These are phyloP conservation scores for Ia io DNA, from an alignment of 2,113 vertebrate genomes.

Conservation along the genomic window DNA sequence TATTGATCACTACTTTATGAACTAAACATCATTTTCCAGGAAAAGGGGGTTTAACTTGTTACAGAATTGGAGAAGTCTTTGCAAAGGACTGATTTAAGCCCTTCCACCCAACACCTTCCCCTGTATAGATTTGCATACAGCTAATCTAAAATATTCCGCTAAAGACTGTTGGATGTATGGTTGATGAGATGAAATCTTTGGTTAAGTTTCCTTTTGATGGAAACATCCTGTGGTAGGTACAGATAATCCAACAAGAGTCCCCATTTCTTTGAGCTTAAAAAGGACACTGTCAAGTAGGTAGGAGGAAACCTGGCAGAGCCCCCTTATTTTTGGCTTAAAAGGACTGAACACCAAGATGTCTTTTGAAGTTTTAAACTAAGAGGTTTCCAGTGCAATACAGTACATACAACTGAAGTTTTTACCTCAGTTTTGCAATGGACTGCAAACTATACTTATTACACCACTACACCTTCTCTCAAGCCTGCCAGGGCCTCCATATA, in stretches of 20 bases:
- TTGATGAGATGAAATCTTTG: conserved; percentile 87
- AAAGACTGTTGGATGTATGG: conserved; percentile 89
- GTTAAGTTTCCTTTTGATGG: conserved; percentile 87
- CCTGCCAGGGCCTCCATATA: conserved; percentile 91
- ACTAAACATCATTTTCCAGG: conserved; percentile 89
- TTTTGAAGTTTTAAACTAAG: conserved; percentile 89
- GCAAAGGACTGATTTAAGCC: conserved; percentile 90
- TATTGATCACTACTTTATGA: conserved; percentile 92
- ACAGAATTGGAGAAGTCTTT: conserved; percentile 91
- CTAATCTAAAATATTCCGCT: conserved; percentile 84
- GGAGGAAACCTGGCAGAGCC: conserved; percentile 90
- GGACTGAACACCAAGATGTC: conserved; percentile 92
- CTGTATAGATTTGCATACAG: conserved; percentile 87
- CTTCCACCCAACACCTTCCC: conserved; percentile 86
- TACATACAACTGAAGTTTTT: conserved; percentile 86
- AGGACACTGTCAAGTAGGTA: conserved; percentile 89
- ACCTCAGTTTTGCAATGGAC: conserved; percentile 90
- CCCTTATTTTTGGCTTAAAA: conserved; percentile 89
- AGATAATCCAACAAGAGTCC: conserved; percentile 86
- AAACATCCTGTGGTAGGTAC: conserved; percentile 91
- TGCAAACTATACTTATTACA: conserved; percentile 88
- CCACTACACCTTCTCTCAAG: conserved; percentile 90
- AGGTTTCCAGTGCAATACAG: conserved; percentile 90
- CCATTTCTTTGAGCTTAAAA: conserved; percentile 81
- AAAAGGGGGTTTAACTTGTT: conserved; percentile 88